These are phyloP conservation scores for Lysiphlebus fabarum DNA, from an alignment of 1,140 invertebrate genomes.

Conservation along the genomic window DNA sequence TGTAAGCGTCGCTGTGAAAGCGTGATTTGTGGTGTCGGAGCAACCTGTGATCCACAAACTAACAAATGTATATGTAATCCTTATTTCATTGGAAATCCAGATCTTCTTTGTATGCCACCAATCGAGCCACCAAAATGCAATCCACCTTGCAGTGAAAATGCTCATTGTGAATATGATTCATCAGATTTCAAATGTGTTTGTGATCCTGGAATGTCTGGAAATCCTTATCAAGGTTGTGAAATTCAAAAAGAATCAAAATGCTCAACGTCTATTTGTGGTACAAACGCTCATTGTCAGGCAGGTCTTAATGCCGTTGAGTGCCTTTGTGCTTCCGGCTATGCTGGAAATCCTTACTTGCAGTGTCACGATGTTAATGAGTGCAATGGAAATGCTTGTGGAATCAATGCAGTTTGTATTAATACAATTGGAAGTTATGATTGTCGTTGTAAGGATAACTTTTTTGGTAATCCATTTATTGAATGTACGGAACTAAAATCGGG, in stretches of 20 bases:
- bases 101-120: constrained; percentile 85
- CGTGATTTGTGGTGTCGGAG: constrained; percentile 77
- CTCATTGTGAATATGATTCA: constrained; percentile 81
- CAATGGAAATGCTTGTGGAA: constrained; percentile 73
- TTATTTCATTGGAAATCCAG: constrained; percentile 84
- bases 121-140: constrained; percentile 72
- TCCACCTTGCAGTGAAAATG: constrained; percentile 76
- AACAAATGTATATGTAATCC: constrained; percentile 84
- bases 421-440: constrained; percentile 84
- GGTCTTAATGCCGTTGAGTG: constrained; percentile 74
- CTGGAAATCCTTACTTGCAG: constrained; percentile 81
- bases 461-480: constrained; percentile 80
- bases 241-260: constrained; percentile 70
- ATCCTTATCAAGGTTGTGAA: constrained; percentile 81
- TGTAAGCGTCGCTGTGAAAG: constrained; percentile 83
- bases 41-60: constrained; percentile 72
- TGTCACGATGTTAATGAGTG: constrained; percentile 88
- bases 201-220: constrained; percentile 77
- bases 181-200: constrained; percentile 76
- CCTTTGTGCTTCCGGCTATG: constrained; percentile 74
- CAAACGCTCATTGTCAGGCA: constrained; percentile 74
- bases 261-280: constrained; percentile 69
- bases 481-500: constrained; percentile 68
- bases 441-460: constrained; percentile 74
- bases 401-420: constrained; percentile 84